These are phyloP conservation scores for Galaxias olidus DNA, from an alignment of 2,797 vertebrate species.

Conservation along the genomic window DNA sequence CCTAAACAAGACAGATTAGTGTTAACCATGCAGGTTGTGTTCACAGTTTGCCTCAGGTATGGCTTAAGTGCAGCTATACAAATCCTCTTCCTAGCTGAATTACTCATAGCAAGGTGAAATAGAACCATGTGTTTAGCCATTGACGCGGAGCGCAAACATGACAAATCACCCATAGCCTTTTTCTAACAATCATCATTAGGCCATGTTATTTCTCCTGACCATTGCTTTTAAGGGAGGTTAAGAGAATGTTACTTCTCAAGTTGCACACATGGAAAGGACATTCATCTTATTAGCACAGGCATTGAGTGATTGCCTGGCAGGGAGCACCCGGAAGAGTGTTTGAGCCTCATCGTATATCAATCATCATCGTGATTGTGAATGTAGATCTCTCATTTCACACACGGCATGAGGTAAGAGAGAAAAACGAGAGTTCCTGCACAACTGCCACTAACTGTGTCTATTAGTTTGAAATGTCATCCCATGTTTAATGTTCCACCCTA, in stretches of 20 bases:
- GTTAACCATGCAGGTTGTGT: too few species aligned
- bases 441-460: conserved; percentile 37
- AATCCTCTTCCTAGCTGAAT: too few species aligned
- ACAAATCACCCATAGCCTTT: conserved; percentile 36
- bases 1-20: too few species aligned
- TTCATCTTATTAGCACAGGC: conserved; percentile 66
- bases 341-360: conserved; percentile 61
- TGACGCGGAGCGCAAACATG: conserved; percentile 32
- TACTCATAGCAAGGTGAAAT: not conserved
- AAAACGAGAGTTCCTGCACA: conserved; percentile 25
- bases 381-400: conserved; percentile 46
- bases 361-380: conserved; percentile 57
- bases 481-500: conserved; percentile 46
- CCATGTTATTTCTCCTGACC: conserved; percentile 12
- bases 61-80: too few species aligned
- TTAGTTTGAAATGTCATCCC: conserved; percentile 49
- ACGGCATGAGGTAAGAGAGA: conserved; percentile 23
- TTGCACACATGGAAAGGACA: conserved; percentile 36
- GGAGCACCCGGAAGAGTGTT: conserved; percentile 48
- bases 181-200: conserved; percentile 36
- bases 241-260: conserved; percentile 51
- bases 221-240: conserved; percentile 38
- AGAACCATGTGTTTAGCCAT: conserved; percentile 23
- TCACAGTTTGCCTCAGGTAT: too few species aligned
- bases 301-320: conserved; percentile 53